Base-by-base conservation (phyloP, 92 coral and sea anemone genomes). In the Blastomussa wellsi region DNA sequence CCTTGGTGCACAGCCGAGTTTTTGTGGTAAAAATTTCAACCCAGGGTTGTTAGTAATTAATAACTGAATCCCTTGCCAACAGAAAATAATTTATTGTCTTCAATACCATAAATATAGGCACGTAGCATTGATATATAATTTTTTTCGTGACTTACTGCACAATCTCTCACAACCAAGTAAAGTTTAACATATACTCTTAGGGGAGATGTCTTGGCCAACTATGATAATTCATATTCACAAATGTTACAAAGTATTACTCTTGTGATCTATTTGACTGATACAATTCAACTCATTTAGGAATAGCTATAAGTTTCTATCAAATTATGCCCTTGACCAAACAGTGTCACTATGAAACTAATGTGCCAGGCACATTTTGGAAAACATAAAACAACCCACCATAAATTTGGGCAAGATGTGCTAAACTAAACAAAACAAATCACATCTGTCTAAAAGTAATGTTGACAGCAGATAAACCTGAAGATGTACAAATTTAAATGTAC, bases 51-150 rank as follows among this genome's bases (percentile, higher is more conserved):
- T 35, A 76, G 79, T 57, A 38, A 83, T 74, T 83, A 83, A 83
- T 75, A 44, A 83, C 72, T 74, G 53, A 74, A 75, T 59, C 42
- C 7, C 52, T 37, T 87, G 87, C 82, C 88, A 91, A 88, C 87
- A 80, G 91, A 91, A 91, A 91, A 84, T 90, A 85, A 83, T 88
- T 90, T 90, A 90, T 86, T 87, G 76, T 88, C 84, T 91, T 60
- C 87, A 86, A 85, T 84, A 81, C 87, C 91, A 88, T 91, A 91
- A 91, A 91, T 91, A 91, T 84, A 80, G 84, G 81, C 60, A 85
- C 55, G 66, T 69, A 57, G 87, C 78, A 83, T 82, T 59, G 87
- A 74, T 62, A 83, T 81, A 81, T 82, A 82, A 67, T 36, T 74
- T 74, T 82, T 83, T 74, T 70, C n/a, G 74, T 64, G 80, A 59